Evolutionary conservation across 2,113 vertebrate genomes (phyloP).

Genomic region (Oreochromis niloticus): DNA sequence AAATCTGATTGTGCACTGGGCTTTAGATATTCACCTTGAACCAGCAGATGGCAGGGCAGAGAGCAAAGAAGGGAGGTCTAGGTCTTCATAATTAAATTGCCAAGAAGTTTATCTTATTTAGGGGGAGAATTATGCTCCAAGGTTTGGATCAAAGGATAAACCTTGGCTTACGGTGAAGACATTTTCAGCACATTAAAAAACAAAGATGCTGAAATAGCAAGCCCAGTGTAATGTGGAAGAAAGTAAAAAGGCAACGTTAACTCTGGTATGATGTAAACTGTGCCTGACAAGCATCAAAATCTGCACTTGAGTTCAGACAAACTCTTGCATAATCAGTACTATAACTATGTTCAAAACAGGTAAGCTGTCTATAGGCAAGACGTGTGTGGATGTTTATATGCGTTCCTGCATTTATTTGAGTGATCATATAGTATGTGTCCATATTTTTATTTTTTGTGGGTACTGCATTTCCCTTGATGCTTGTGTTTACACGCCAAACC

Average conservation of each 20-base stretch:
- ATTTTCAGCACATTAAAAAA: conserved; percentile 47
- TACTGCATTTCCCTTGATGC: conserved; percentile 49
- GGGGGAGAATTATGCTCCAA: conserved; percentile 51
- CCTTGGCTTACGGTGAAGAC: conserved; percentile 39
- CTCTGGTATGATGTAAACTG: conserved; percentile 37
- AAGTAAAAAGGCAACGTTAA: conserved; percentile 32
- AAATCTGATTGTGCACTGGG: neutral
- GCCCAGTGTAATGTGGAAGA: neutral
- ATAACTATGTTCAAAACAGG: neutral
- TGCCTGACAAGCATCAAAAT: conserved; percentile 50
- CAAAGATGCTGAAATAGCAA: conserved; percentile 47
- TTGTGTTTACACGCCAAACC: conserved; percentile 51
- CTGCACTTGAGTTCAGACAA: neutral
- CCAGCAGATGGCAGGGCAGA: conserved; percentile 29
- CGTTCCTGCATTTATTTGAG: neutral
- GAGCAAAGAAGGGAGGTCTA: conserved; percentile 7
- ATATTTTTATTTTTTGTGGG: conserved; percentile 2
- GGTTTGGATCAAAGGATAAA: conserved; percentile 71
- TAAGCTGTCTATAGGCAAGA: neutral
- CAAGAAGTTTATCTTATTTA: conserved; percentile 62
- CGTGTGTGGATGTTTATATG: neutral
- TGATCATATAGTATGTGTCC: neutral
- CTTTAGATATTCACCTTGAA: conserved; percentile 14
- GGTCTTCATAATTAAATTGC: conserved; percentile 67
- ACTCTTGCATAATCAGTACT: conserved; percentile 5